phyloP scores from a whole-genome alignment of 1,140 invertebrate genomes.

The Eciton burchellii region DNA sequence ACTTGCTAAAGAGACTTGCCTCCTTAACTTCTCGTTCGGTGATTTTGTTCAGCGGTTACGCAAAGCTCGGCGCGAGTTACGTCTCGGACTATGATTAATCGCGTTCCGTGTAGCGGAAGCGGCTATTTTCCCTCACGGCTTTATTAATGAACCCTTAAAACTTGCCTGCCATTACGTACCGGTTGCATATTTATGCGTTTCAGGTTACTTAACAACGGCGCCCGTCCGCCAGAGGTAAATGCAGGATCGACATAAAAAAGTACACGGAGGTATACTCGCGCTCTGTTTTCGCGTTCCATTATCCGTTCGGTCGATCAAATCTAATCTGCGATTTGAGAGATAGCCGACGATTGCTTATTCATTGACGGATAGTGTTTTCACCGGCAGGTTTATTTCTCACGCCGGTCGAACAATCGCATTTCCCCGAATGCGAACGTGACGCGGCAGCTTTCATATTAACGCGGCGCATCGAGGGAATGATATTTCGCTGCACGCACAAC shows the following conservation, averaged over 20 bases:
- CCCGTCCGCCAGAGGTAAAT: constrained; percentile 4
- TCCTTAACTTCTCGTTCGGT: constrained; percentile 54
- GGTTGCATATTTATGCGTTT: constrained; percentile 47
- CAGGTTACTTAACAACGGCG: constrained; percentile 44
- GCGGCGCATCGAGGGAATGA: background rate
- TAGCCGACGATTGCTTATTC: background rate
- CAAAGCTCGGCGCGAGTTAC: constrained; percentile 61
- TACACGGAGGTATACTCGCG: background rate
- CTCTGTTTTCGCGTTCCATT: background rate
- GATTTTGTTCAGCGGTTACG: constrained; percentile 60
- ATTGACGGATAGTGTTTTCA: constrained; percentile 1
- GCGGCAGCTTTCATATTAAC: constrained; percentile 13
- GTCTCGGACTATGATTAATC: constrained; percentile 65
- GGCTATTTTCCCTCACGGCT: constrained; percentile 7
- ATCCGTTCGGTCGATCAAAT: background rate
- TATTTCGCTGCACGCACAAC: constrained; percentile 10
- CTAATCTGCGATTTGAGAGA: background rate
- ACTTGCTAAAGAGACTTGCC: constrained; percentile 37
- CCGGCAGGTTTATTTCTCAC: constrained; percentile 27
- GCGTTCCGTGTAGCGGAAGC: constrained; percentile 54
- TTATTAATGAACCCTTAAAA: constrained; percentile 63
- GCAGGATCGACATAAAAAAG: background rate
- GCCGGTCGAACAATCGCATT: background rate
- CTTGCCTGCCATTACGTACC: constrained; percentile 30
- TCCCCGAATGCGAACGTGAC: constrained; percentile 17